These are phyloP conservation scores for Watsonalla binaria DNA, from an alignment of 2,888 invertebrate species.

Conservation along the genomic window DNA sequence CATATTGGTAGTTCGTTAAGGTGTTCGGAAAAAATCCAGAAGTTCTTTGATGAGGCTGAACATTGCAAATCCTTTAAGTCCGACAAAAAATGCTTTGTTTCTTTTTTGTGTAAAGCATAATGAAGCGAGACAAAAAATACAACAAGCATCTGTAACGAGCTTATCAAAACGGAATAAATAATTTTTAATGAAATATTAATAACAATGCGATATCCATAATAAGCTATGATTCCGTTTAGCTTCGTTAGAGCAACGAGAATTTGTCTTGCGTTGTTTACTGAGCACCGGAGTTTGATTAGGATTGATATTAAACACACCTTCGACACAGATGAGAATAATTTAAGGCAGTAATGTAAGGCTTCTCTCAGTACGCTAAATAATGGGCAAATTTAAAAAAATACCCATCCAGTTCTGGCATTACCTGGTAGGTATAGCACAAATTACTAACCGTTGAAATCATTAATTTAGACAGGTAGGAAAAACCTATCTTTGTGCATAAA, in stretches of 20 bases:
- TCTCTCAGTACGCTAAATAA: too few species aligned
- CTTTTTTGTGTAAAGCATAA: conserved; percentile 43
- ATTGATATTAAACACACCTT: too few species aligned
- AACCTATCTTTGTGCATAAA: too few species aligned
- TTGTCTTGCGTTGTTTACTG: too few species aligned
- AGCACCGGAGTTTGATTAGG: too few species aligned
- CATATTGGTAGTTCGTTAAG: conserved; percentile 7
- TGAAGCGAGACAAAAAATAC: conserved; percentile 31
- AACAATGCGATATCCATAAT: not conserved
- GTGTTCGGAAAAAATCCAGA: conserved; percentile 24
- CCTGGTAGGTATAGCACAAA: too few species aligned
- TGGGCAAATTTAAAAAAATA: too few species aligned
- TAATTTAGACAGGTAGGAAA: too few species aligned
- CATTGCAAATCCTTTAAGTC: conserved; percentile 42
- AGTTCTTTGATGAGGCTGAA: conserved; percentile 40
- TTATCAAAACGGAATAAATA: conserved; percentile 18
- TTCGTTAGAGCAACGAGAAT: not conserved
- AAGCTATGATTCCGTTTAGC: not conserved
- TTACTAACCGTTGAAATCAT: too few species aligned
- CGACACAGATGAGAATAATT: too few species aligned
- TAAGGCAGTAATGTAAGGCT: too few species aligned
- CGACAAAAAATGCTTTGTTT: conserved; percentile 40
- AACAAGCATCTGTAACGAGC: conserved; percentile 24
- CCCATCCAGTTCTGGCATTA: too few species aligned
- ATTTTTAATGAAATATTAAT: conserved; percentile 13